Evolutionary conservation across 1,140 invertebrate species (phyloP).

Genomic region (Trichoplusia ni): DNA sequence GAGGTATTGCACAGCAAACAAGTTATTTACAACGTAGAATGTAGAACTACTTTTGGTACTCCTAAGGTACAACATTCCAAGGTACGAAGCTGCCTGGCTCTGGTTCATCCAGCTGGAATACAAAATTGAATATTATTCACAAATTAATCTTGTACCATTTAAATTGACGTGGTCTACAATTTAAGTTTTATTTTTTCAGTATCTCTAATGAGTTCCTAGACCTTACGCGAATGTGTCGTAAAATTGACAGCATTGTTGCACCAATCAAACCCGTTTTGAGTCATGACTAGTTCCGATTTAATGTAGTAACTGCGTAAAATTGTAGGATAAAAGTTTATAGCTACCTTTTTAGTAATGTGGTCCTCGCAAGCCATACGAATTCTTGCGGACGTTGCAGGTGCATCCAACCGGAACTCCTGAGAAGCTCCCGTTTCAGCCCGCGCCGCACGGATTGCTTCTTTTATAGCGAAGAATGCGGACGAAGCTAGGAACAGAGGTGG

Average conservation of each 20-base stretch:
- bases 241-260: no score
- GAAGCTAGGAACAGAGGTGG: constrained; percentile 95
- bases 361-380: constrained; percentile 96
- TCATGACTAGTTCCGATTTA: no score
- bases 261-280: no score
- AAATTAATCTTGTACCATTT: no score
- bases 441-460: constrained; percentile 92
- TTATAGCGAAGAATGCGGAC: constrained; percentile 94
- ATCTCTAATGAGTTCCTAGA: no score
- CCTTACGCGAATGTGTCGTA: no score
- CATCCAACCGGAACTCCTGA: constrained; percentile 87
- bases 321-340: not conserved
- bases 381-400: constrained; percentile 93
- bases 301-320: not conserved
- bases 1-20: not conserved
- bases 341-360: constrained; percentile 90
- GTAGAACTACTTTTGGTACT: no score
- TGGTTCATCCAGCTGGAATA: constrained; percentile 78
- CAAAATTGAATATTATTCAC: constrained; percentile 28
- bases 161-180: no score
- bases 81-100: constrained; percentile 80
- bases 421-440: constrained; percentile 85
- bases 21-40: constrained; percentile 1
- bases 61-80: constrained; percentile 84
- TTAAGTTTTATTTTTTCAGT: no score